These are phyloP conservation scores for Solenodon paradoxus DNA, from an alignment of 2,113 vertebrate species.

Conservation along the genomic window DNA sequence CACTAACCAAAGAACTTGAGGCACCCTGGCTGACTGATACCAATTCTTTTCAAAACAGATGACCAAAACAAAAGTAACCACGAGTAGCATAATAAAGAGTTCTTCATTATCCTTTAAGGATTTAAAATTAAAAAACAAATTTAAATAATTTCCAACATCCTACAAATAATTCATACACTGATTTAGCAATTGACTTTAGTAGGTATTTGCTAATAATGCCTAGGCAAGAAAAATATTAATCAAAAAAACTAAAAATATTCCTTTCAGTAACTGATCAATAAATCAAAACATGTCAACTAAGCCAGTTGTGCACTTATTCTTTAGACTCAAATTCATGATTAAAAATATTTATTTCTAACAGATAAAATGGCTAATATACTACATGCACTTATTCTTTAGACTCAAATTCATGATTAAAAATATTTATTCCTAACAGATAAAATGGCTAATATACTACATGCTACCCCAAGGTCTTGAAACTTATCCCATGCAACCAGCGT, in stretches of 20 bases:
- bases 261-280: neutral
- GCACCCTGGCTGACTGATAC: neutral
- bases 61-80: slow-evolving; percentile 19
- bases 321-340: neutral
- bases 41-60: slow-evolving; percentile 43
- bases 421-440: neutral
- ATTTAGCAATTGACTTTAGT: neutral
- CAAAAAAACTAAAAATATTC: slow-evolving; percentile 14
- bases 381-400: neutral
- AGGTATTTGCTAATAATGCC: neutral
- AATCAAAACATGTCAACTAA: neutral
- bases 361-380: neutral
- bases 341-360: neutral
- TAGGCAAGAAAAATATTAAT: neutral
- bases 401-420: slow-evolving; percentile 9
- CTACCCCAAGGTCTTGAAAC: neutral
- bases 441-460: neutral
- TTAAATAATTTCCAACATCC: slow-evolving; percentile 14
- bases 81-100: neutral
- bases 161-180: slow-evolving; percentile 24
- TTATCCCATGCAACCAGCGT: neutral
- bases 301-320: neutral
- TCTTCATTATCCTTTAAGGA: slow-evolving; percentile 4
- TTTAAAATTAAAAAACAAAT: slow-evolving; percentile 23
- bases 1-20: slow-evolving; percentile 30